Base-by-base conservation (phyloP, 2,797 vertebrate genomes). In the Meda fulgida region DNA sequence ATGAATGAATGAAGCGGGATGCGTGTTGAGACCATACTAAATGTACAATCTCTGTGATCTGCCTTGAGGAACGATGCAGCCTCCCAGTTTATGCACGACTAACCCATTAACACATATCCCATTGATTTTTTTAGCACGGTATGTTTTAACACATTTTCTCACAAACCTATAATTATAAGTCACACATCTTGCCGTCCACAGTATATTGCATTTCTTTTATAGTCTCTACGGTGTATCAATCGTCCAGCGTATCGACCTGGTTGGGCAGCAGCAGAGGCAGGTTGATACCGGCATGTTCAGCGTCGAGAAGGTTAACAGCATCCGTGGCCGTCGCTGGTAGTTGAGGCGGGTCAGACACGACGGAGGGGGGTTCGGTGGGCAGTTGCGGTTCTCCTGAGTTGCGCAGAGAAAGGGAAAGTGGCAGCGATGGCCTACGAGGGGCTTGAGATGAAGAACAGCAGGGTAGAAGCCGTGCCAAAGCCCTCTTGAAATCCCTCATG, bases 401-500 rank as follows among this genome's bases (percentile, higher is more conserved):
- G 84, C 96, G 94, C 82, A 97, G 90, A 73, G 98, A 99, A 36
- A 98, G 95, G 0, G 98, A 99, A 84, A 98, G 93, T 0, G 93
- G 95, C 0, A 97, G 95, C 0, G 98, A 99, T 26, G 96, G 93
- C 21, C 95, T 93, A 5, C 96, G 93, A 58, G 96, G 95, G 0
- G 88, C 94, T 4, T 63, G 94, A 1, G 96, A 87, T 19, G 91
- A 93, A 77, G 89, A 93, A 86, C 96, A 96, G 91, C 98, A 99
- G 0, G 97, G 97, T 91, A 99, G 87, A 85, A 97, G 94, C 83
- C 93, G 96, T 48, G 95, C 97, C 93, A 99, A 94, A 63, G 98
- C 97, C 71, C 97, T 93, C 93, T 98, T 99, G 95, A 99, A 99
- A 93, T 99, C 98, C 88, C 97, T 93, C 98, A 98, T 99, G 94